phyloP scores from a whole-genome alignment of 1,140 invertebrate species.

The Eriosoma lanigerum region DNA sequence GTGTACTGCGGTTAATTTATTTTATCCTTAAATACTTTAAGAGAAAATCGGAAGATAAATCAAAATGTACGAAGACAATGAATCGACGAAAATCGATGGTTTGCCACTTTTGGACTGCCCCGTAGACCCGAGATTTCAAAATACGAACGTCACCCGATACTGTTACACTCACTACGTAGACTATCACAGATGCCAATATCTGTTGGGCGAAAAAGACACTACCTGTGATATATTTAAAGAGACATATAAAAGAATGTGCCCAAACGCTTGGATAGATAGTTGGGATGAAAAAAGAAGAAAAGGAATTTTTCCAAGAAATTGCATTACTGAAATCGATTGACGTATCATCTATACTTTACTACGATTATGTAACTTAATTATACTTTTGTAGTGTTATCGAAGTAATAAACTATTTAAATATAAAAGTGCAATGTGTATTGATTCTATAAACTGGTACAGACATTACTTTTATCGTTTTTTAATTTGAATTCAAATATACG shows the following conservation, averaged over 20 bases:
- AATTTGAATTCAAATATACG: too few relatives aligned
- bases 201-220: slow-evolving; percentile 84
- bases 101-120: neutral
- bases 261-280: slow-evolving; percentile 85
- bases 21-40: too few relatives aligned
- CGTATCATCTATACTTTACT: too few relatives aligned
- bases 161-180: slow-evolving; percentile 92
- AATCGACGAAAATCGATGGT: neutral
- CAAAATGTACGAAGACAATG: neutral
- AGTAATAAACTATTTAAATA: too few relatives aligned
- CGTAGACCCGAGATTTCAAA: slow-evolving; percentile 22
- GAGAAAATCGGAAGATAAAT: too few relatives aligned
- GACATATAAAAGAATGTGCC: slow-evolving; percentile 82
- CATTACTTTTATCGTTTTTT: too few relatives aligned
- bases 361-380: too few relatives aligned
- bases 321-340: slow-evolving; percentile 27
- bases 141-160: slow-evolving; percentile 62
- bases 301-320: slow-evolving; percentile 68
- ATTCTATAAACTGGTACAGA: too few relatives aligned
- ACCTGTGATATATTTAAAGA: slow-evolving; percentile 93
- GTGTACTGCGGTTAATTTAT: too few relatives aligned
- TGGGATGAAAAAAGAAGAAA: slow-evolving; percentile 84
- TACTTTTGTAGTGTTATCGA: too few relatives aligned
- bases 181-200: slow-evolving; percentile 90
- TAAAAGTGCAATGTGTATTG: too few relatives aligned